Conservation (phyloP, 92 coral and sea anemone genomes). For the Muricea muricata region DNA sequence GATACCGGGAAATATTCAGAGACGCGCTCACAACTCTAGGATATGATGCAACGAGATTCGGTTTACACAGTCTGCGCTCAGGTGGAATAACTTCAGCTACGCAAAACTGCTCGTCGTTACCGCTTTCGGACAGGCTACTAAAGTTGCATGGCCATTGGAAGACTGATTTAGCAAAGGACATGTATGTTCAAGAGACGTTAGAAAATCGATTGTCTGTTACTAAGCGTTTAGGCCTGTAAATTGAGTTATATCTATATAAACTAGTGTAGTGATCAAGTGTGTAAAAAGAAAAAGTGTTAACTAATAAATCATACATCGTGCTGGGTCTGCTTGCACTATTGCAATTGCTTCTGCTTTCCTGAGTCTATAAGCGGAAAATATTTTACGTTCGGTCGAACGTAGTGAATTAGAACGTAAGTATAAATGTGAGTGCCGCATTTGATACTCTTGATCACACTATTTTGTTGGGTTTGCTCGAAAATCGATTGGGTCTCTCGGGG, state of each 20-base stretch:
- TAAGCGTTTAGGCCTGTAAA: too few relatives aligned
- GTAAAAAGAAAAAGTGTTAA: neutral
- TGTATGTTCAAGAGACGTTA: conserved; percentile 5
- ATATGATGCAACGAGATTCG: neutral
- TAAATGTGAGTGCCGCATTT: too few relatives aligned
- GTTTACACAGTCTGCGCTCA: neutral
- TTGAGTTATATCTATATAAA: too few relatives aligned
- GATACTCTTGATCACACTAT: too few relatives aligned
- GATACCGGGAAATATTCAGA: conserved; percentile 1
- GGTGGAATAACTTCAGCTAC: neutral
- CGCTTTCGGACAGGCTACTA: neutral
- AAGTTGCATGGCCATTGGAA: conserved; percentile 18
- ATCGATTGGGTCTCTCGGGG: too few relatives aligned
- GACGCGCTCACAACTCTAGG: neutral
- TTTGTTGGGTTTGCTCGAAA: too few relatives aligned
- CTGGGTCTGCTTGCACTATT: neutral
- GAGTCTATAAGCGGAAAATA: neutral
- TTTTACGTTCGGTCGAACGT: conserved; percentile 11
- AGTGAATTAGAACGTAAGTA: conserved; percentile 22
- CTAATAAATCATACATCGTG: neutral
- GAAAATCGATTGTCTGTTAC: neutral
- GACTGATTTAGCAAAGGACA: conserved; percentile 2
- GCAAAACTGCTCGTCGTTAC: neutral
- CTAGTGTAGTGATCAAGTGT: neutral
- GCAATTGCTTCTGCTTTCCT: too few relatives aligned